Evolutionary conservation across 2,888 invertebrate species (phyloP), one percentile per base, ranked within the genome.

Genomic region (Cyclophora punctaria): DNA sequence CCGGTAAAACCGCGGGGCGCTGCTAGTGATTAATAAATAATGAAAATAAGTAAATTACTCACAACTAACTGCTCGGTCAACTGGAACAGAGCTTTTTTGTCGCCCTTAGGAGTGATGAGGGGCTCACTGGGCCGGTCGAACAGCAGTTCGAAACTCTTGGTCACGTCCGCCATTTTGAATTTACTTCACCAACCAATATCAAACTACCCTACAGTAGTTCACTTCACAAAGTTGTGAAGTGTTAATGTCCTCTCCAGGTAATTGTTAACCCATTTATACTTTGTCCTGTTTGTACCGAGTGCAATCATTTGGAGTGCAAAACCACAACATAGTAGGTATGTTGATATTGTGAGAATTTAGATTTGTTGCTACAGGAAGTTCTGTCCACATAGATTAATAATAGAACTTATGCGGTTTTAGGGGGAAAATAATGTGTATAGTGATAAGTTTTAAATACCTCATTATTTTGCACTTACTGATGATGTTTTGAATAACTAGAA

Each of bases 81-180:
- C 57, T 92, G 89, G 58, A 93, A 93, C 7, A 90, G 78, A 20
- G 89, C 80, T 53, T 89, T 89, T 0, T 87, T 64, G 0, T 92
- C 91, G 7, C 92, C 91, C 66, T 92, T 93, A 0, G 91, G 91
- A 33, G 90, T 87, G 56, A 92, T 90, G 50, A 92, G 71, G 0
- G 92, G 88, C 68, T 92, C 92, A 40, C 83, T 79, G 0, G 92
- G 92, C 37, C 92, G 88, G 66, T 92, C 92, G 64, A 91, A 91
- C 53, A 93, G 73, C 49, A 87, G 70, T 51, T 69, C 53, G 6
- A 90, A 63, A 58, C 71, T 73, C n/a, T 72, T 58, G 0, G 50
- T 41, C 3, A 73, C 53, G 50, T 74, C 53, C 4, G 70, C 55
- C 85, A 84, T 86, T 65, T 63, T 75, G 35, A 48, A 56, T 20